A percentile compares a stretch with the other conserved stretches of the same genome.
Evolutionary conservation across 53 echinoderm and acorn worm genomes (phyloP).

Genomic region (Temnopleurus reevesii): DNA sequence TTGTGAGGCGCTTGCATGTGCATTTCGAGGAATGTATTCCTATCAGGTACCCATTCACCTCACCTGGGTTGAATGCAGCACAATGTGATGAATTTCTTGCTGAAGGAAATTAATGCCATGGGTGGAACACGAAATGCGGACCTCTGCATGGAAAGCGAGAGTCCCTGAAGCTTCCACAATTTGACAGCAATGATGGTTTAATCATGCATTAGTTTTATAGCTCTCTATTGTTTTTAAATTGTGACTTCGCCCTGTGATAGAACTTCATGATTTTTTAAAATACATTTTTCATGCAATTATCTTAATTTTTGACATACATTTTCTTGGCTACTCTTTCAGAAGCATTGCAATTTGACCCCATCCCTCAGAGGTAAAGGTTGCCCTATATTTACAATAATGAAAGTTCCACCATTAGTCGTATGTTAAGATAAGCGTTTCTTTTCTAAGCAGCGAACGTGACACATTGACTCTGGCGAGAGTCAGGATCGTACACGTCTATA

Average conservation of each 20-base stretch:
- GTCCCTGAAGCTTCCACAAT: too few relatives aligned
- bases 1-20: too few relatives aligned
- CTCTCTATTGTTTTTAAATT: not conserved
- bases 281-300: not conserved
- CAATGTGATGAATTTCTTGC: too few relatives aligned
- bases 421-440: not conserved
- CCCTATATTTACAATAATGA: too few relatives aligned
- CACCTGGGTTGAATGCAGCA: too few relatives aligned
- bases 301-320: not conserved
- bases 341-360: not conserved
- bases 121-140: too few relatives aligned
- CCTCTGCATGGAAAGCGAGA: not conserved
- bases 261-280: not conserved
- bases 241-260: not conserved
- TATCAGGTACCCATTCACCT: too few relatives aligned
- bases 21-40: too few relatives aligned
- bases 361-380: not conserved
- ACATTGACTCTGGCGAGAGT: slow-evolving; percentile 33
- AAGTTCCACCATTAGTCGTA: not conserved
- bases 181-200: too few relatives aligned
- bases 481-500: not conserved
- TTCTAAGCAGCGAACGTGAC: not conserved
- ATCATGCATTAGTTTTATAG: too few relatives aligned
- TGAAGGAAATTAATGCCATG: too few relatives aligned
- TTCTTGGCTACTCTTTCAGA: not conserved